Evolutionary conservation across 2,888 invertebrate species (phyloP).

Genomic region (Dasysyrphus albostriatus): DNA sequence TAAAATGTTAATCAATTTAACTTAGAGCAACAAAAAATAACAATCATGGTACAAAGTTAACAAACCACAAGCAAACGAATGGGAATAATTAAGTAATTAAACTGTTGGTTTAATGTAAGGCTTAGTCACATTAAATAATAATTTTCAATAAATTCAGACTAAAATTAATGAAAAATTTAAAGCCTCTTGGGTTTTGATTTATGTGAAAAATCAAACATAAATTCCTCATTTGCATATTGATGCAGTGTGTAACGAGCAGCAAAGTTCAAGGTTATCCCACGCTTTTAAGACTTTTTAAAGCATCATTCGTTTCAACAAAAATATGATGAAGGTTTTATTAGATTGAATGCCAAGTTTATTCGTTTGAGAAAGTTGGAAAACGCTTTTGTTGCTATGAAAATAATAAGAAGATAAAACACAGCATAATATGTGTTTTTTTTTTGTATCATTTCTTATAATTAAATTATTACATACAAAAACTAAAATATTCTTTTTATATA

Average conservation of each 20-base stretch:
- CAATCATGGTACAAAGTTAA: background rate
- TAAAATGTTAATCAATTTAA: slow-evolving; percentile 27
- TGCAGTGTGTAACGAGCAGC: background rate
- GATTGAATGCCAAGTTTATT: background rate
- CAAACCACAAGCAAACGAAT: background rate
- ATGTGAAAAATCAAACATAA: background rate
- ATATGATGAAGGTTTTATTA: background rate
- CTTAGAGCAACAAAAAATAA: background rate
- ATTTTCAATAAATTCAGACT: background rate
- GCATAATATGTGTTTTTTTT: too few relatives aligned
- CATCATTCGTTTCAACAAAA: background rate
- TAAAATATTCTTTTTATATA: too few relatives aligned
- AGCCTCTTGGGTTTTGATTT: slow-evolving; percentile 12
- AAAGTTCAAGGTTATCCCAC: slow-evolving; percentile 23
- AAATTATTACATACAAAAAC: too few relatives aligned
- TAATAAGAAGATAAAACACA: background rate
- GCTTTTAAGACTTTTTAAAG: background rate
- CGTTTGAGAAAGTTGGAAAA: background rate
- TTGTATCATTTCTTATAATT: too few relatives aligned
- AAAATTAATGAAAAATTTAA: background rate
- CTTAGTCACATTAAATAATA: slow-evolving; percentile 19
- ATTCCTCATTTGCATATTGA: background rate
- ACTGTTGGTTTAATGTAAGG: background rate
- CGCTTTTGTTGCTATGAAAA: background rate
- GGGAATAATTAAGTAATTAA: slow-evolving; percentile 22